Base-by-base conservation (phyloP, 2,888 invertebrate species). In the Papilio demoleus region DNA sequence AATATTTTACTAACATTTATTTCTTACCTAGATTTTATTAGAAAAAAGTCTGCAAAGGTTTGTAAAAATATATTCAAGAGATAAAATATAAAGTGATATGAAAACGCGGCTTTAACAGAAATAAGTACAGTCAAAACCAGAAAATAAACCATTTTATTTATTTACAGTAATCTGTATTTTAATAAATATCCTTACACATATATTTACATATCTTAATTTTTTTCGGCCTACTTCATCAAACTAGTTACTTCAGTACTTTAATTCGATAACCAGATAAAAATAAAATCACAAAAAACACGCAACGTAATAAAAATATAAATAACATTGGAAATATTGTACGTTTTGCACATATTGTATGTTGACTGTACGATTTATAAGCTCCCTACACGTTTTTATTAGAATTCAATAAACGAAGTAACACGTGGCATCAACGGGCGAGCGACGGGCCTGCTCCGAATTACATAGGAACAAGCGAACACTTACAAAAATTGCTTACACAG, bases 401-500 rank as follows among this genome's bases (percentile, higher is more conserved):
- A 83, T 88, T 88, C 87, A 88, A 88, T 90, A 88, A 83, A 79
- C 75, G 78, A 75, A n/a, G 78, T 79, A 81, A 79, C 80, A 84
- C 81, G 79, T 82, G 85, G 82, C 84, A 84, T 82, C 83, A 81
- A 76, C 77, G 77, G 74, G 70, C 75, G 77, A 74, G 69, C 79
- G 81, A 75, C 79, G 76, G 79, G 77, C 17, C 19, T 8, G 36
- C 34, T 19, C 58, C 71, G 84, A 83, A 88, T 89, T 87, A 85
- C 77, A 78, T 84, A 81, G 81, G 84, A 12, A 12, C 36, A 36
- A 12, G 86, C n/a, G n/a, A 88, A 91, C 90, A 90, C 90, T 91
- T 90, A 88, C 86, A 84, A 87, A 90, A 91, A 92, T 90, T 91
- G 91, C 91, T 92, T 89, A 87, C 88, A 89, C 84, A 89, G 91